Base-by-base conservation (phyloP, 2,113 vertebrate species). In the Coracopsis vasa region DNA sequence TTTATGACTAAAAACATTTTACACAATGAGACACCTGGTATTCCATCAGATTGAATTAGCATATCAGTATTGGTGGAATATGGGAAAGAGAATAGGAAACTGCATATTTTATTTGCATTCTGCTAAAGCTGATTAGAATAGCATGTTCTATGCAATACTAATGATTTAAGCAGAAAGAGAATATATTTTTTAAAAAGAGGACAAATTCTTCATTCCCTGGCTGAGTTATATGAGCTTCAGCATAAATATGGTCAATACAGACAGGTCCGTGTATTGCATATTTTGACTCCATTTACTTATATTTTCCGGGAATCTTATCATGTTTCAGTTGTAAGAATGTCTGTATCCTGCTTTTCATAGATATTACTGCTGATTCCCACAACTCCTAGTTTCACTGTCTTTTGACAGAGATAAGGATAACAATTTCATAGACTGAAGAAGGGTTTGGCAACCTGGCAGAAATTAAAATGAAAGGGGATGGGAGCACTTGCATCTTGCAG, bases 21-120 rank as follows among this genome's bases (percentile, higher is more conserved):
- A 67, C 75, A 95, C 81, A 95, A 75, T 90, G 79, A 39, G 54
- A 93, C 92, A 83, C 74, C 79, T 94, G 93, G 79, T 94, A 31
- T 86, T 90, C 62, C 8, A 51, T 60, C 47, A 88, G 75, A 92
- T 6, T 41, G 54, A 90, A 92, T 86, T 93, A 80, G 9, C 33
- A 88, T 83, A 80, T 67, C 10, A 0, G 2, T 24, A 77, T 29
- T 86, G 48, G 54, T 80, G 45, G 42, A 85, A 91, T 66, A 82
- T 39, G 73, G 79, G 85, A 93, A 45, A 92, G 39, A 86, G 50
- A 77, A 50, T 82, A 80, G 62, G 53, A 91, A 92, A 73, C 58
- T 16, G 53, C 25, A 11, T 66, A 58, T 82, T 95, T 94, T 69
- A 42, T 83, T 75, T 86, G 15, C 44, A 58, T 91, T 91, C n/a